A percentile compares a stretch with the other conserved stretches of the same genome.
phyloP scores from a whole-genome alignment of 2,113 vertebrate genomes.

The Colius striatus region DNA sequence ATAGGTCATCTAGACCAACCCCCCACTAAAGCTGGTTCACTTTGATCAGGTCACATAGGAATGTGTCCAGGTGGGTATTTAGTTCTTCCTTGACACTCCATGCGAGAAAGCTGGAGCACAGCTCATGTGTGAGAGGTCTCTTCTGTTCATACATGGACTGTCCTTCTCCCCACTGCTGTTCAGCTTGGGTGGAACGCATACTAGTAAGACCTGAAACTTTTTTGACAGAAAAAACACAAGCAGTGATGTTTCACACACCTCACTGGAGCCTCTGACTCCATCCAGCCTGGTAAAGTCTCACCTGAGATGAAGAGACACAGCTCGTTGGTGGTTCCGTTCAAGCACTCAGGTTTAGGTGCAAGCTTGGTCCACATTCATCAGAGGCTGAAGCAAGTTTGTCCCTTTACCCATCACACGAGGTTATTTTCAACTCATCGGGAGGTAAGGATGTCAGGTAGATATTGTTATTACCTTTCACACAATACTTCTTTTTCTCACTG shows the following conservation, averaged over 20 bases:
- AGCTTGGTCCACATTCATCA: fast-evolving
- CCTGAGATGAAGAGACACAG: not conserved
- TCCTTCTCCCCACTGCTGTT: not conserved
- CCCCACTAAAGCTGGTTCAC: too few relatives aligned
- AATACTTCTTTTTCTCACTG: not conserved
- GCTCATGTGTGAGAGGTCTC: not conserved
- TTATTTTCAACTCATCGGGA: not conserved
- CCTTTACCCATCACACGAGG: not conserved
- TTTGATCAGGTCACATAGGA: too few relatives aligned
- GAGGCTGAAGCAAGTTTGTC: not conserved
- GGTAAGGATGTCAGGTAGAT: fast-evolving
- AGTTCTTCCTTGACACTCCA: not conserved
- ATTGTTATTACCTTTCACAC: not conserved
- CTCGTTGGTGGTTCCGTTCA: not conserved
- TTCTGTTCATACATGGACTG: not conserved
- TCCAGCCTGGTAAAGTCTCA: not conserved
- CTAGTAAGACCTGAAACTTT: not conserved
- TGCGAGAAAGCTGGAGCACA: not conserved
- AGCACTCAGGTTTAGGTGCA: not conserved
- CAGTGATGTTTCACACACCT: not conserved
- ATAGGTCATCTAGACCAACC: too few relatives aligned
- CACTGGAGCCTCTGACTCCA: not conserved
- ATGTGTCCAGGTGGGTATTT: not conserved
- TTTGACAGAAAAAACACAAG: not conserved
- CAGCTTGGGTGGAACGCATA: fast-evolving